Conservation (phyloP, 2,113 vertebrate genomes). For the Thalassarche chlororhynchos region DNA sequence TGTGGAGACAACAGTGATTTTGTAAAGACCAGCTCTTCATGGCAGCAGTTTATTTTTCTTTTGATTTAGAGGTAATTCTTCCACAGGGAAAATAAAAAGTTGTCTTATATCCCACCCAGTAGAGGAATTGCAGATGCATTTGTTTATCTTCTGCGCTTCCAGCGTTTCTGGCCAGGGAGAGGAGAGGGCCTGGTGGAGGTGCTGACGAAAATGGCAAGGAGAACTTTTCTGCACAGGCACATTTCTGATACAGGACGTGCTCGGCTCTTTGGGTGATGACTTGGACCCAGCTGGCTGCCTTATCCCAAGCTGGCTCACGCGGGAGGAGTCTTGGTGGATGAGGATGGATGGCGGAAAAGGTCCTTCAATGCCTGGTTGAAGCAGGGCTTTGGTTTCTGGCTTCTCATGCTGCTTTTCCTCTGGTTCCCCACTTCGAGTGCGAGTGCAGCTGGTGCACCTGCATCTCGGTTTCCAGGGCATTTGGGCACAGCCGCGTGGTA, state of each 20-base stretch:
- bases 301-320: not conserved
- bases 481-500: not conserved
- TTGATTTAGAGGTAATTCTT: slow-evolving; percentile 29
- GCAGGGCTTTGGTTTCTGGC: not conserved
- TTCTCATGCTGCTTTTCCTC: not conserved
- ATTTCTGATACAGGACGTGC: not conserved
- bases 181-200: not conserved
- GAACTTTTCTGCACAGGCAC: not conserved
- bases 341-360: not conserved
- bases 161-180: not conserved
- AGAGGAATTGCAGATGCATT: not conserved
- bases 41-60: slow-evolving; percentile 3
- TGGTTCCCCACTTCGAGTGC: not conserved
- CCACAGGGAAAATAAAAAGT: not conserved
- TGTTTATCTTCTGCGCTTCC: not conserved
- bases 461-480: not conserved
- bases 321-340: not conserved
- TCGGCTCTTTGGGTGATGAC: not conserved
- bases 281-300: not conserved
- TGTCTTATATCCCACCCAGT: not conserved
- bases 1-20: not conserved
- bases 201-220: not conserved
- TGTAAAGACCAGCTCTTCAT: not conserved
- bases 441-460: not conserved
- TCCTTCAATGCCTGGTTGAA: not conserved